Evolutionary conservation across 64 coral and sea anemone species (phyloP), one percentile per base, ranked within the genome.

Genomic region (Acropora yongei): DNA sequence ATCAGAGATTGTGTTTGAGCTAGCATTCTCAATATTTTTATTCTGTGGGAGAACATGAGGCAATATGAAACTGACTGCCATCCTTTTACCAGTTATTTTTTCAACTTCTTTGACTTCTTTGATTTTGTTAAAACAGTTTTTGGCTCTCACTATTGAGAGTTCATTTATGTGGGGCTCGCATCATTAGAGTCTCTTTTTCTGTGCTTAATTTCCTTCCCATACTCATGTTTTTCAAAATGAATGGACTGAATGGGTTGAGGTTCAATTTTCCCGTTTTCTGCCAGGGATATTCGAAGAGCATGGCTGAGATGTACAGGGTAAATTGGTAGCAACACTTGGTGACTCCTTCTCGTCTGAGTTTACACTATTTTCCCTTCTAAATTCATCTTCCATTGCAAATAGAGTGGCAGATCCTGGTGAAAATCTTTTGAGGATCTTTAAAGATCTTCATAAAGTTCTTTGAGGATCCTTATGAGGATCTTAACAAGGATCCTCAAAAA

Each of bases 181-280:
- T 88, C 85, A 74, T 65, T 47, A 74, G 47, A 74, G 0, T 88
- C 65, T 41, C 30, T 86, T 30, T 76, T 17, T 30, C 16, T 40
- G 66, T 47, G 66, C 58, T 57, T 74, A 44, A 63, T 61, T 79
- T 84, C 7, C 12, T 77, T 92, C 3, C 80, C 90, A 83, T 84
- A 91, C 18, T 72, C 66, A 85, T 91, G 90, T 71, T 91, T 84
- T 67, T 84, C 57, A 85, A 91, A 91, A 47, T 84, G 75, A 40
- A 87, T 63, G 43, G 84, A 74, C 61, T 87, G 84, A 47, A 87
- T 87, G 13, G 84, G 4, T 12, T 6, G 20, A 47, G 65, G 17
- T 40, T 87, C 84, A 9, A 72, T 41, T 73, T 87, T 87, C 8
- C 8, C 84, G 17, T 20, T 87, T 87, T 41, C 84, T 20, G 51